Evolutionary conservation across 1,140 invertebrate genomes (phyloP), one percentile per base, ranked within the genome.

Genomic region (Zaprionus tsacasi): DNA sequence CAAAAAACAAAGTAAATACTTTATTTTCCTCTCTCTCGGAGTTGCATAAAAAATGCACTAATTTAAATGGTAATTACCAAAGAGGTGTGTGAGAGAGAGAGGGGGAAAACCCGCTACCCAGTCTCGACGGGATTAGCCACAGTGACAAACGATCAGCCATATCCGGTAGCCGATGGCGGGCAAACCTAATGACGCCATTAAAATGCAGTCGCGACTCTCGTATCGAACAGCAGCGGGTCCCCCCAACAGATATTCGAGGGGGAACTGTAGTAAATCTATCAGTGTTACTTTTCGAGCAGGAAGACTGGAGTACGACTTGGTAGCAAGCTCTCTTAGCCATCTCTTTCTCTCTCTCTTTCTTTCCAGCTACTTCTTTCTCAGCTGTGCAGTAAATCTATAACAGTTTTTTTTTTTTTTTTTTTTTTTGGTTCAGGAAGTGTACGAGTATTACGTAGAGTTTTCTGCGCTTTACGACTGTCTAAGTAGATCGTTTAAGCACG

Each of bases 121-220:
- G 43, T 2, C 54, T 36, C 58, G 13, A 40, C 74, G 57, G 63
- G 52, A 72, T 77, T 66, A 88, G 79, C 69, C 75, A 59, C 69
- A 74, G 85, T 88, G 83, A 88, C 83, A 88, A 88, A 88, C 83
- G 83, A 88, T 88, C 83, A 81, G 64, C 85, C 83, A 89, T 88
- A 89, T 88, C 83, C 83, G 83, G 85, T 83, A 88, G 83, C 85
- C 83, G 57, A 61, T 70, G 79, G 66, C 72, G 69, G 65, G 63
- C 30, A 33, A 33, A 7, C 79, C 83, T 88, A 88, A 88, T 88
- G 83, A 88, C 83, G 85, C 80, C 85, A 88, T 89, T 88, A 88
- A 89, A 68, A 74, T 66, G 71, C 79, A 80, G 70, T 78, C 82
- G 79, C 82, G 79, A 68, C 64, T 55, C 81, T 45, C 7, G 40